Evolutionary conservation across 1,140 invertebrate species (phyloP), one percentile per base, ranked within the genome.

Genomic region (Arctopsyche grandis): DNA sequence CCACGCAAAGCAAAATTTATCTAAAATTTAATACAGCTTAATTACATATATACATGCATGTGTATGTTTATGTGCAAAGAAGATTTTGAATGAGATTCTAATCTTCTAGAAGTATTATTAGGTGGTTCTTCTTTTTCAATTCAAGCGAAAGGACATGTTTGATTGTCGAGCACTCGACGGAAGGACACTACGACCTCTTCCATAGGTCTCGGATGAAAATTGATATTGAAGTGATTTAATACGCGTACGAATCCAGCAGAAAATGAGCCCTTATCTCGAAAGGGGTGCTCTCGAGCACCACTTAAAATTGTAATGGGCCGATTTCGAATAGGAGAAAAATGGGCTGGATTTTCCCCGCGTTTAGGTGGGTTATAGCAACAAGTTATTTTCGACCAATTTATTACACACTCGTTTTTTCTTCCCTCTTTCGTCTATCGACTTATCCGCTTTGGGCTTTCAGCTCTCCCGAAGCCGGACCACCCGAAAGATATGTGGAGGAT

Each of bases 331-430:
- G 29, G 29, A 38, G 29, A 38, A 7, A 1, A 38, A 21, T 1
- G 16, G 48, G 48, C 10, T 3, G 48, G 10, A 5, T 52, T 52
- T 12, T 12, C 12, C 48, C 10, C 3, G 3, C 48, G 19, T 9
- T 60, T 19, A 19, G 56, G 56, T 19, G 16, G 56, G 56, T 19
- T 9, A 21, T 19, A 60, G 56, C 56, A 60, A 60, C 56, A 60
- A 60, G 56, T 60, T 60, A 60, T 60, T 60, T 60, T 60, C 56
- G 56, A 60, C 56, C 56, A 60, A 60, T 60, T 60, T 60, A 60
- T 21, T 19, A 9, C 14, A 7, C 29, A 16, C 16, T 60, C 29
- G 29, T 38, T 38, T 38, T 38, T 38, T 21, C 19, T 60, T 60
- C 14, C 56, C 9, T n/a, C 9, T 19, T 19, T 60, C 9, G 7